These are phyloP conservation scores for Nipponacmea schrenckii DNA, from an alignment of 2,888 invertebrate genomes.

Conservation along the genomic window DNA sequence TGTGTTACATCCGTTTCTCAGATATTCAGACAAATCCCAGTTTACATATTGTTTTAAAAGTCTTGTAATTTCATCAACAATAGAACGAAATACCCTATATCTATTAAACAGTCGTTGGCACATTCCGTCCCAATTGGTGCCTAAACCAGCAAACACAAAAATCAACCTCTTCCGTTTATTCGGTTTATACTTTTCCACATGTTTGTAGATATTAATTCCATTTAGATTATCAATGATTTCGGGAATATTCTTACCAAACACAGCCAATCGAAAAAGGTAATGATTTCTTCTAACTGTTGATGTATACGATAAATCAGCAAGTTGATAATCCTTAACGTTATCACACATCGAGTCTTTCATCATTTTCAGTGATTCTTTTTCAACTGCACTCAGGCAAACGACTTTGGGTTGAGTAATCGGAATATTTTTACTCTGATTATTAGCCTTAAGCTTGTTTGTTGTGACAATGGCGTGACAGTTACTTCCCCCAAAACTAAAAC, in stretches of 20 bases:
- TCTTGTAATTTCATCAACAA: constrained; percentile 28
- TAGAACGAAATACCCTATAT: constrained; percentile 27
- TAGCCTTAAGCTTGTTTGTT: not conserved
- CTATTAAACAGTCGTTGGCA: constrained; percentile 31
- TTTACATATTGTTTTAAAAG: constrained; percentile 17
- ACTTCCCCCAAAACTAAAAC: constrained; percentile 49
- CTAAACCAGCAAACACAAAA: constrained; percentile 47
- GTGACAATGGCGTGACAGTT: constrained; percentile 41
- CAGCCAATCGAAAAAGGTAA: constrained; percentile 23
- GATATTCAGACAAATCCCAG: constrained; percentile 25
- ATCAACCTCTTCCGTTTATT: constrained; percentile 22
- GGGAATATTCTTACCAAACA: constrained; percentile 15
- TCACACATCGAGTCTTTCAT: constrained; percentile 13
- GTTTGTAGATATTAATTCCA: not conserved
- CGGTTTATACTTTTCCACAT: not conserved
- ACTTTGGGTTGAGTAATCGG: not conserved
- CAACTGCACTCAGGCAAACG: constrained; percentile 29
- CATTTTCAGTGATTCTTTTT: constrained; percentile 7
- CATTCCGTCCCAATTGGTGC: constrained; percentile 44
- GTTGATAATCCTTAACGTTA: not conserved
- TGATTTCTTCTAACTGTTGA: constrained; percentile 39
- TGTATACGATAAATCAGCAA: constrained; percentile 29
- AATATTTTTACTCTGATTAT: too few species aligned
- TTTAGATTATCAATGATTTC: constrained; percentile 15
- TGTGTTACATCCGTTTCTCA: constrained; percentile 25